Evolutionary conservation across 1,140 invertebrate genomes (phyloP).

Genomic region (Dryas iulia): DNA sequence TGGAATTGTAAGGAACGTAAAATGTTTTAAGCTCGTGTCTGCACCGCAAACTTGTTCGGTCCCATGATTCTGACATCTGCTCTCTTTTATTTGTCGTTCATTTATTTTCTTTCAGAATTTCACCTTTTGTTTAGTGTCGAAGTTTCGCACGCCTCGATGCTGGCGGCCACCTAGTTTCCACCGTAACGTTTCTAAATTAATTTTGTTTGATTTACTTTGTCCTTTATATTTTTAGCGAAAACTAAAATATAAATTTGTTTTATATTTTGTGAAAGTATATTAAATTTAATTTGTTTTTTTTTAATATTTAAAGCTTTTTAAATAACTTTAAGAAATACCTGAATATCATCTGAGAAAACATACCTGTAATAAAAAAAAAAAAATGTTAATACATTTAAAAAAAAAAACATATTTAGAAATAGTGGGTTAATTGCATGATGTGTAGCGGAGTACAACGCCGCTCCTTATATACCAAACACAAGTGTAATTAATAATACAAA

Average conservation of each 20-base stretch:
- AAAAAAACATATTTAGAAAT: too few species aligned
- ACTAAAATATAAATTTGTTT: background rate
- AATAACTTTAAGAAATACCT: background rate
- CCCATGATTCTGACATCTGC: slow-evolving; percentile 46
- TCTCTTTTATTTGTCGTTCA: slow-evolving; percentile 46
- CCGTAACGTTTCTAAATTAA: slow-evolving; percentile 33
- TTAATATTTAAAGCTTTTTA: too few species aligned
- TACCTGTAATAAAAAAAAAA: background rate
- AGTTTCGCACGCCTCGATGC: slow-evolving; percentile 32
- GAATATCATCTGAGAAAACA: background rate
- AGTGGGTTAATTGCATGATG: too few species aligned
- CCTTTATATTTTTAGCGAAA: slow-evolving; percentile 2
- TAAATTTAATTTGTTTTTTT: too few species aligned
- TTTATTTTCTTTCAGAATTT: slow-evolving; percentile 57
- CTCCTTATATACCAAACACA: too few species aligned
- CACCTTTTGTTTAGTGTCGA: slow-evolving; percentile 46
- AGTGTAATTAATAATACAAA: too few species aligned
- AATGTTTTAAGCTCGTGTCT: slow-evolving; percentile 26
- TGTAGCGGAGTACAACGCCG: too few species aligned
- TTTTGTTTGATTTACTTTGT: slow-evolving; percentile 29
- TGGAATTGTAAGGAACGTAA: slow-evolving; percentile 32
- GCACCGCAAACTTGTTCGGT: slow-evolving; percentile 38
- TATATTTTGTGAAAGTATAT: too few species aligned
- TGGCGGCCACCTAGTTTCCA: slow-evolving; percentile 26
- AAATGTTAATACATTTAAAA: too few species aligned